phyloP scores from a whole-genome alignment of 53 echinoderm and acorn worm species.

The Henricia sp. region DNA sequence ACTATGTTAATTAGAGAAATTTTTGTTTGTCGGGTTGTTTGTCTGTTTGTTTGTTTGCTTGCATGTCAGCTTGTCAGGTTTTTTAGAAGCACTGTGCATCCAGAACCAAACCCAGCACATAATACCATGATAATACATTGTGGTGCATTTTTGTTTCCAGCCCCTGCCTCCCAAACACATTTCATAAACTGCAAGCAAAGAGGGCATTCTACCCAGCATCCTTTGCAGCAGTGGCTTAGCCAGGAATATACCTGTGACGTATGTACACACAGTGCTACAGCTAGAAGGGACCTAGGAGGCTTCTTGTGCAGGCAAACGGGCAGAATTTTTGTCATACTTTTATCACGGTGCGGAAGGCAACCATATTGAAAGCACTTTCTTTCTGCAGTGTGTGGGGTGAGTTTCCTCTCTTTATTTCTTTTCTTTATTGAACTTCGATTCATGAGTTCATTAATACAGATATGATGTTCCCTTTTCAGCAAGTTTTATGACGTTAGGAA shows the following conservation, averaged over 20 bases:
- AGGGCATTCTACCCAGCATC: conserved; percentile 55
- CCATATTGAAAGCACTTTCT: conserved; percentile 35
- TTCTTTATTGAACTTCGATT: background rate
- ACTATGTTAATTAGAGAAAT: background rate
- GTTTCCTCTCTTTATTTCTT: conserved; percentile 12
- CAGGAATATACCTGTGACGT: conserved; percentile 24
- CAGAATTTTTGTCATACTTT: conserved; percentile 62
- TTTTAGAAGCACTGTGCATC: background rate
- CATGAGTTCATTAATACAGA: background rate
- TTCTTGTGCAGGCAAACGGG: conserved; percentile 25
- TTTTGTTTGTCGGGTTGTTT: background rate
- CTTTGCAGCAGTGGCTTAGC: conserved; percentile 49
- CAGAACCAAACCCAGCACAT: background rate
- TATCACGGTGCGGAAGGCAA: conserved; percentile 53
- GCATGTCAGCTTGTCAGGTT: conserved; percentile 1
- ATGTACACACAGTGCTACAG: conserved; percentile 34
- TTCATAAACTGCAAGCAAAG: conserved; percentile 10
- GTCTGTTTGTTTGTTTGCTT: conserved; percentile 38
- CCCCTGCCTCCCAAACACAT: background rate
- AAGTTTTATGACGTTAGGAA: background rate
- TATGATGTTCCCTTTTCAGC: background rate
- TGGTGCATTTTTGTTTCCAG: background rate
- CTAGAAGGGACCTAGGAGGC: conserved; percentile 19
- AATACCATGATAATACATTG: no score
- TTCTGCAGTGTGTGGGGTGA: conserved; percentile 49